Evolutionary conservation across 2,113 vertebrate species (phyloP), one percentile per base, ranked within the genome.

Genomic region (Anser cygnoides): DNA sequence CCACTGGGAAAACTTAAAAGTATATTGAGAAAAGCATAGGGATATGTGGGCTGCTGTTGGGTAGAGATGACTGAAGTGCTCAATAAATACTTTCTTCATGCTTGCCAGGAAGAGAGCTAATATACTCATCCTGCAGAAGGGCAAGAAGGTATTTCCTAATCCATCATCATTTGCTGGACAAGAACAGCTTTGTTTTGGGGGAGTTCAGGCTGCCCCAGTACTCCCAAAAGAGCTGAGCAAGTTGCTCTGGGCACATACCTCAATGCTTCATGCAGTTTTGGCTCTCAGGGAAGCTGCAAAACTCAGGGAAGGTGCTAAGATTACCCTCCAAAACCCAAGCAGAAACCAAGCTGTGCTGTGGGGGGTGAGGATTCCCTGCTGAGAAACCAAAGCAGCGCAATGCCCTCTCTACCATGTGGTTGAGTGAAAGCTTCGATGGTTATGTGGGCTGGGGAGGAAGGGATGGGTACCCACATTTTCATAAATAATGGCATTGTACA

Each of bases 81-180:
- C 63, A 28, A 54, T 79, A 55, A 91, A 94, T 74, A 50, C 14
- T 84, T 84, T 37, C 82, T 68, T 79, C 55, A 72, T 41, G 37
- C 87, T 49, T 79, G 54, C 11, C 78, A 88, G 79, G 49, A 73
- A 52, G n/a, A 83, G 63, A 83, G 49, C n/a, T 88, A 76, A 94
- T 68, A 70, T 3, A 86, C 37, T 26, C n/a, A 4, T n/a, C 67
- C n/a, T 28, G 72, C 55, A 86, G 63, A 49, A 92, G 57, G 59
- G 72, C n/a, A 59, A 59, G 68, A 58, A 86, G 25, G 46, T 89
- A 88, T 93, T 71, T 87, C 63, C 57, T 90, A 77, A 90, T 77
- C 83, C 65, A 63, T 81, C 90, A 77, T 83, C 35, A 70, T 58
- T 71, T 66, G 73, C 85, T 85, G 63, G 41, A 79, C 37, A 67